A percentile compares a stretch with the other conserved stretches of the same genome.
These are phyloP conservation scores for Patiria pectinifera DNA, from an alignment of 53 echinoderm and acorn worm genomes.

Conservation along the genomic window DNA sequence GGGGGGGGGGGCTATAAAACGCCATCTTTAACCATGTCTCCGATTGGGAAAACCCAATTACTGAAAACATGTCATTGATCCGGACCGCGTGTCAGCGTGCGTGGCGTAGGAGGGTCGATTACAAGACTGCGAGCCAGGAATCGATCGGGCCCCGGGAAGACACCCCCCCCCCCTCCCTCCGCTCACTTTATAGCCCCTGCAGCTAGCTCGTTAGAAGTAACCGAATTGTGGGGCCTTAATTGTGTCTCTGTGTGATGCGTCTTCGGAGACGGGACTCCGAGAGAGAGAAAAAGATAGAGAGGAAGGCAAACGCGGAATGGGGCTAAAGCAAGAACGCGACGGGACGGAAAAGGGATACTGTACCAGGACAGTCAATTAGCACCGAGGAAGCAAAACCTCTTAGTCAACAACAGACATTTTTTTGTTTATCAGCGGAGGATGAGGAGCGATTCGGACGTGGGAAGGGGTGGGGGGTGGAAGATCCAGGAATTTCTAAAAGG, in stretches of 20 bases:
- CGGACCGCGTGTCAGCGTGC: constrained; percentile 19
- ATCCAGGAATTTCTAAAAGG: no score
- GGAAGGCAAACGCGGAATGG: not conserved
- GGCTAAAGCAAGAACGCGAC: not conserved
- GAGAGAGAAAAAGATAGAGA: not conserved
- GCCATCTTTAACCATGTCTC: constrained; percentile 20
- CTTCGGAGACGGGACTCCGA: not conserved
- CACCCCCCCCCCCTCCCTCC: not conserved
- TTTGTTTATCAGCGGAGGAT: no score
- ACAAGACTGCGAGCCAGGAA: constrained; percentile 8
- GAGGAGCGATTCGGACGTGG: no score
- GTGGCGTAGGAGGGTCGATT: constrained; percentile 32
- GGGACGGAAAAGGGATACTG: not conserved
- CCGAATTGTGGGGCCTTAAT: not conserved
- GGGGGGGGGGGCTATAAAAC: not conserved
- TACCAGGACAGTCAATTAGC: not conserved
- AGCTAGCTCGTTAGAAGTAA: constrained; percentile 4
- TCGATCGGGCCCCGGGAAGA: constrained; percentile 23
- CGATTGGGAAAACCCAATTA: constrained; percentile 40
- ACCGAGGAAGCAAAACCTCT: no score
- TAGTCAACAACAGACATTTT: no score
- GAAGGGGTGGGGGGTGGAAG: no score
- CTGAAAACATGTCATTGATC: constrained; percentile 43
- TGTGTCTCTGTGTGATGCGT: constrained; percentile 1
- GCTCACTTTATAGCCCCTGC: not conserved